These are phyloP conservation scores for Clarias fuscus DNA, from an alignment of 2,797 vertebrate genomes.

Conservation along the genomic window DNA sequence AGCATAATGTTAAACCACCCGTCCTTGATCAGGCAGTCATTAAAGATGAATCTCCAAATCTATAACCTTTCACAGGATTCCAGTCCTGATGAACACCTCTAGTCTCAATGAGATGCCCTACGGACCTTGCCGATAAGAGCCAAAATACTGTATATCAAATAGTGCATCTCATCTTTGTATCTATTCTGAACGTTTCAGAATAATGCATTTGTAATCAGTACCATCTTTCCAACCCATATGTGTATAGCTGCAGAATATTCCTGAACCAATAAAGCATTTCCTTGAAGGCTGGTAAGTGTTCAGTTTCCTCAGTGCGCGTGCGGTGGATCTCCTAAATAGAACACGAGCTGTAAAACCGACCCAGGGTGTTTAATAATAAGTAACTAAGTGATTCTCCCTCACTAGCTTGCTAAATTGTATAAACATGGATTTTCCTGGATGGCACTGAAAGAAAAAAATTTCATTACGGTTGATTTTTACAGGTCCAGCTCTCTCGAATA, in stretches of 20 bases:
- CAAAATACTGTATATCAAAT: too few species aligned
- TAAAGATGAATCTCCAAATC: not conserved
- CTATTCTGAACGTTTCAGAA: not conserved
- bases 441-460: not conserved
- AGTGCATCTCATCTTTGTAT: not conserved
- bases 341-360: not conserved
- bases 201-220: not conserved
- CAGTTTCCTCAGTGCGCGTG: not conserved
- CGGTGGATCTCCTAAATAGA: not conserved
- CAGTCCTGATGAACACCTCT: not conserved
- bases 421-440: slow-evolving; percentile 21
- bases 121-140: not conserved
- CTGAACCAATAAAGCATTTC: not conserved
- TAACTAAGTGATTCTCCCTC: not conserved
- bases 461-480: slow-evolving; percentile 5
- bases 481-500: not conserved
- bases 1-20: not conserved
- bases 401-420: slow-evolving; percentile 1
- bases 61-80: not conserved
- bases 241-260: not conserved
- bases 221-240: not conserved
- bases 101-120: not conserved
- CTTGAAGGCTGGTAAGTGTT: not conserved
- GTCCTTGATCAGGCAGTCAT: not conserved
- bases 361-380: not conserved